phyloP scores from a whole-genome alignment of 2,113 vertebrate species.

The Sander lucioperca region DNA sequence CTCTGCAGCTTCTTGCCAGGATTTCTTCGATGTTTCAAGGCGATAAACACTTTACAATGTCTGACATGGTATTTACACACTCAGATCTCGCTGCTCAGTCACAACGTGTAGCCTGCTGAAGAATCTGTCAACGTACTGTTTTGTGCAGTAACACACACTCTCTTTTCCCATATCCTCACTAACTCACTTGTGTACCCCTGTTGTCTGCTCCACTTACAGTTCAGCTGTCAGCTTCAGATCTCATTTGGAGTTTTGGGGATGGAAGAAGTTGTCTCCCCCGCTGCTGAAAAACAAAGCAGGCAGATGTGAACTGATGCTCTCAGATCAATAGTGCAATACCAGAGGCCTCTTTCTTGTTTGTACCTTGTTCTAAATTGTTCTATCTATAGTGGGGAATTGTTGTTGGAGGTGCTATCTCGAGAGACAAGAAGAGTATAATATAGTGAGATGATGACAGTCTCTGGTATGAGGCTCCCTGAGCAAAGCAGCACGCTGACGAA shows the following conservation, averaged over 20 bases:
- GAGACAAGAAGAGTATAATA: conserved; percentile 18
- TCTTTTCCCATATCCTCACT: conserved; percentile 10
- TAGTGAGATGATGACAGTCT: conserved; percentile 20
- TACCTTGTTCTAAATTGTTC: conserved; percentile 59
- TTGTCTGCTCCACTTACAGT: conserved; percentile 51
- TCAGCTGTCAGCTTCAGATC: conserved; percentile 61
- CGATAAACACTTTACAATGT: conserved; percentile 55
- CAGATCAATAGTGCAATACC: conserved; percentile 64
- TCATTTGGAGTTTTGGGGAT: conserved; percentile 56
- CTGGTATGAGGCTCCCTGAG: conserved; percentile 11
- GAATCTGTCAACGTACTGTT: conserved; percentile 34
- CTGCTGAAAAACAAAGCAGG: conserved; percentile 39
- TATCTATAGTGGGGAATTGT: conserved; percentile 34
- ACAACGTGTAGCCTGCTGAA: conserved; percentile 24
- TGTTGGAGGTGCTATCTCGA: conserved; percentile 37
- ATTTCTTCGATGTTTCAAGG: conserved; percentile 38
- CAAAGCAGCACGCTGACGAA: conserved; percentile 20
- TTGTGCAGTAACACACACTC: conserved; percentile 26
- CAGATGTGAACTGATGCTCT: conserved; percentile 63
- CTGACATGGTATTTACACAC: conserved; percentile 55
- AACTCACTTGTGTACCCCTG: conserved; percentile 10
- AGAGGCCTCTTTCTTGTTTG: conserved; percentile 45
- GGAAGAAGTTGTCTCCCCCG: conserved; percentile 5
- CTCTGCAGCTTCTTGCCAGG: conserved; percentile 29
- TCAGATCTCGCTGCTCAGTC: conserved; percentile 28